Conservation (phyloP, 2,888 invertebrate genomes). For the Thysanoteuthis rhombus region DNA sequence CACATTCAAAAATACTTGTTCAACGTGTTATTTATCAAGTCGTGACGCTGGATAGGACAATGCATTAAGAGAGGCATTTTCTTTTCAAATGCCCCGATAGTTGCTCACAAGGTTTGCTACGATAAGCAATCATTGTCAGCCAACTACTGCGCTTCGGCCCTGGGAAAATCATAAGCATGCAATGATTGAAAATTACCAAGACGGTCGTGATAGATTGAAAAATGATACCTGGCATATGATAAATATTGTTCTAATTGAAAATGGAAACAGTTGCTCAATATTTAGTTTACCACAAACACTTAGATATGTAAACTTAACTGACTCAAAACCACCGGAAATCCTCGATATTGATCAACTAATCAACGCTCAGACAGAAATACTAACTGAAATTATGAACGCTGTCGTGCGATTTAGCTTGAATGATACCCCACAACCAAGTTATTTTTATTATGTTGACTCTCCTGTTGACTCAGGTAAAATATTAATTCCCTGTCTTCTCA, state of each 20-base stretch:
- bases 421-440: too few species aligned
- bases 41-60: background rate
- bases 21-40: background rate
- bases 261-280: background rate
- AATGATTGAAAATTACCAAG: background rate
- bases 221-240: background rate
- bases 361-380: too few species aligned
- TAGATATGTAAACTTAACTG: background rate
- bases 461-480: too few species aligned
- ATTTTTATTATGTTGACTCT: too few species aligned
- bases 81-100: background rate
- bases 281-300: background rate
- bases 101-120: background rate
- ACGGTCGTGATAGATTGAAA: background rate
- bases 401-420: too few species aligned
- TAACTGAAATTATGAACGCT: too few species aligned
- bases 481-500: too few species aligned
- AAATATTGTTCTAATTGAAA: background rate
- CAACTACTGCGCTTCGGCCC: background rate
- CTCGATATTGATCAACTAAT: too few species aligned
- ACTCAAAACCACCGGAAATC: too few species aligned
- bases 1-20: too few species aligned
- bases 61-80: background rate
- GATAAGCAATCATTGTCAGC: background rate
- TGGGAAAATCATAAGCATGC: background rate